Evolutionary conservation across 2,888 invertebrate species (phyloP).

Genomic region (Drosophila neotestacea): DNA sequence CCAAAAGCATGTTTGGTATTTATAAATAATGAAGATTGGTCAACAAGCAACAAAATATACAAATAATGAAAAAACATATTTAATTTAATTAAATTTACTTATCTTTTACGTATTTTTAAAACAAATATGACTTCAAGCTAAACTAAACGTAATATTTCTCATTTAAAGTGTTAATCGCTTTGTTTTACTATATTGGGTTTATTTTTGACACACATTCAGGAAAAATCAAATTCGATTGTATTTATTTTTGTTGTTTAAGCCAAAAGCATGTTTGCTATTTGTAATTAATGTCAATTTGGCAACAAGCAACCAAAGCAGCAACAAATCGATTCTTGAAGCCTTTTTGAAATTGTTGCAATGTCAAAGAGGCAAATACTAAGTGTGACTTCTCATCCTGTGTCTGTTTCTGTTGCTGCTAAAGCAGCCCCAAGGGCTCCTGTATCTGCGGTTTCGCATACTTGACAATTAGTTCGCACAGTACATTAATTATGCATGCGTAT

Average conservation of each 20-base stretch:
- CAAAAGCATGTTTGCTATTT: constrained; percentile 55
- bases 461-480: constrained; percentile 70
- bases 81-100: too few species aligned
- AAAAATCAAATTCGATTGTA: too few species aligned
- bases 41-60: too few species aligned
- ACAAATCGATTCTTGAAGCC: constrained; percentile 22
- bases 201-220: too few species aligned
- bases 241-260: background rate
- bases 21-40: too few species aligned
- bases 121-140: too few species aligned
- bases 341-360: constrained; percentile 62
- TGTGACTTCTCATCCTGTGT: constrained; percentile 1
- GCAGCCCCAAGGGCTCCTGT: constrained; percentile 26
- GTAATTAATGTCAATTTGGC: constrained; percentile 56
- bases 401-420: background rate
- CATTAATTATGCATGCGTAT: constrained; percentile 70
- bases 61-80: too few species aligned
- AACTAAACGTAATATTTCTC: too few species aligned
- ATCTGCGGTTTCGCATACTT: constrained; percentile 61
- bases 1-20: too few species aligned
- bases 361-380: constrained; percentile 61
- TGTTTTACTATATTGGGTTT: too few species aligned
- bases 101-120: too few species aligned
- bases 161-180: too few species aligned
- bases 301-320: constrained; percentile 7